phyloP scores from a whole-genome alignment of 2,888 invertebrate species.

The Caenorhabditis zanzibari region DNA sequence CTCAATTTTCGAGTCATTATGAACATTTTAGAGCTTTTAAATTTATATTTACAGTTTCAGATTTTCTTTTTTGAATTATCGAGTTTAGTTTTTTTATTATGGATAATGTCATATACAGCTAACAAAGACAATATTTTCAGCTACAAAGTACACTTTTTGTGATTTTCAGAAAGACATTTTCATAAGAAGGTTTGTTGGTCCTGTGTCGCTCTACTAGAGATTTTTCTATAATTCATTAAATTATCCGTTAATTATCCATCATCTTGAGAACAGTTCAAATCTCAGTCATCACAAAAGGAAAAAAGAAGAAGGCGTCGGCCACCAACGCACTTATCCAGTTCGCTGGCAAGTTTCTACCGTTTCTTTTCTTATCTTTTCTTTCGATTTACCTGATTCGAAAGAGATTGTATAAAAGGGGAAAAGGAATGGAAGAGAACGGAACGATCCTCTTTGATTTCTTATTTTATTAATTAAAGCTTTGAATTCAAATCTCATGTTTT shows the following conservation, averaged over 20 bases:
- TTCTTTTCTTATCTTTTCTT: slow-evolving; percentile 26
- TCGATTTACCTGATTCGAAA: slow-evolving; percentile 50
- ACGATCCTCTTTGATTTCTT: slow-evolving; percentile 18
- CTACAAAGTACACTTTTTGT: too few relatives aligned
- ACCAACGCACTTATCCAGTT: slow-evolving; percentile 42
- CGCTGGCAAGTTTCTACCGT: slow-evolving; percentile 50
- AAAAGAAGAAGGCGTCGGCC: slow-evolving; percentile 23
- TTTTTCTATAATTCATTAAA: too few relatives aligned
- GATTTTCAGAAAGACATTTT: too few relatives aligned
- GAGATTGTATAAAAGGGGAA: slow-evolving; percentile 34
- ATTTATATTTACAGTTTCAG: too few relatives aligned
- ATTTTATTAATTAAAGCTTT: not conserved
- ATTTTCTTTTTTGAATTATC: too few relatives aligned
- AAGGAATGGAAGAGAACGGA: not conserved
- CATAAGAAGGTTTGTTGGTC: too few relatives aligned
- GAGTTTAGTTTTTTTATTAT: too few relatives aligned
- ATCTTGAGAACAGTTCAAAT: not conserved
- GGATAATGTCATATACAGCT: too few relatives aligned
- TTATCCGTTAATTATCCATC: not conserved
- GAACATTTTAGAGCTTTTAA: too few relatives aligned
- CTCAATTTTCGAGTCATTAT: too few relatives aligned
- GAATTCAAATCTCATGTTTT: slow-evolving; percentile 1
- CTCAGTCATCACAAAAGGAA: not conserved
- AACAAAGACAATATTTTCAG: too few relatives aligned
- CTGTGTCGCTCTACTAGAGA: too few relatives aligned